A percentile compares a stretch with the other conserved stretches of the same genome.
Evolutionary conservation across 2,888 invertebrate species (phyloP).

Genomic region (Lithophane ornitopus): DNA sequence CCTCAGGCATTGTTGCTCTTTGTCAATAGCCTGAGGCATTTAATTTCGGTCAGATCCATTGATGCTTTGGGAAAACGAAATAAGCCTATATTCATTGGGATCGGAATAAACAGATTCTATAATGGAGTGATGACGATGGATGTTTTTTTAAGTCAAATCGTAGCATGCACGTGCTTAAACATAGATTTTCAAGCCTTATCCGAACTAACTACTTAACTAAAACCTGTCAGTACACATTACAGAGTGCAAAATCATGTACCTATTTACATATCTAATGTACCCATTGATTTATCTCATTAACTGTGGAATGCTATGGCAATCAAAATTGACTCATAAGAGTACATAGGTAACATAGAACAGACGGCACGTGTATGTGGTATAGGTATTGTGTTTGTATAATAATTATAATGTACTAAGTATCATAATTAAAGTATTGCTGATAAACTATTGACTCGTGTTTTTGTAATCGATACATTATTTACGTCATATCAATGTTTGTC

Average conservation of each 20-base stretch:
- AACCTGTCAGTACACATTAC: not conserved
- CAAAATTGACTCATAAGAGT: constrained; percentile 18
- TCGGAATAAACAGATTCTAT: not conserved
- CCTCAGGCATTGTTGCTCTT: constrained; percentile 6
- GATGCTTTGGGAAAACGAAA: constrained; percentile 18
- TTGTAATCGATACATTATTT: constrained; percentile 44
- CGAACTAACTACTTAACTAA: constrained; percentile 5
- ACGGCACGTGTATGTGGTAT: constrained; percentile 29
- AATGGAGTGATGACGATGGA: not conserved
- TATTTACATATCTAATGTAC: constrained; percentile 13
- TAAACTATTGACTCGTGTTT: constrained; percentile 45
- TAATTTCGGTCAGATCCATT: constrained; percentile 40
- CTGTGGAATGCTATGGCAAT: constrained; percentile 40
- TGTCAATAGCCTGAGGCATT: constrained; percentile 35
- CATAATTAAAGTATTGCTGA: constrained; percentile 46
- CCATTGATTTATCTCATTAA: constrained; percentile 38
- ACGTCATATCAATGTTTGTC: constrained; percentile 48
- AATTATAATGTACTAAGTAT: constrained; percentile 26
- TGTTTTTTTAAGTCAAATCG: constrained; percentile 3
- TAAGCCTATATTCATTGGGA: constrained; percentile 1
- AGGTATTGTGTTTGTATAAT: constrained; percentile 25
- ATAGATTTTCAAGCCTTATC: constrained; percentile 9
- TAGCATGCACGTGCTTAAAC: not conserved
- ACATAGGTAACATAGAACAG: constrained; percentile 30
- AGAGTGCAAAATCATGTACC: constrained; percentile 40